These are phyloP conservation scores for Lepidotrigona ventralis DNA, from an alignment of 1,140 invertebrate genomes.

Conservation along the genomic window DNA sequence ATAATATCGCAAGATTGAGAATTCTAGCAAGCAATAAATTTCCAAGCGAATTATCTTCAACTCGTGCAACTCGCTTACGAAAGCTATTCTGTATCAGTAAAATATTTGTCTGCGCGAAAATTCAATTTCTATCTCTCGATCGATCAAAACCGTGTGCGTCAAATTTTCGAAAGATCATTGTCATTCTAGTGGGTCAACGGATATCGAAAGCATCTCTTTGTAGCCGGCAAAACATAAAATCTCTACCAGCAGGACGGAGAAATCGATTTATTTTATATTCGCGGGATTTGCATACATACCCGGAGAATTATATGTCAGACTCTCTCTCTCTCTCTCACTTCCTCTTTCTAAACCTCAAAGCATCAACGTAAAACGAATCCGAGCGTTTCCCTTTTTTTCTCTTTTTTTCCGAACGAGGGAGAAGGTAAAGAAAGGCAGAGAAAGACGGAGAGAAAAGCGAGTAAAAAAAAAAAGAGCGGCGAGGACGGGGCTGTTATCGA, in stretches of 20 bases:
- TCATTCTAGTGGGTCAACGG: neutral
- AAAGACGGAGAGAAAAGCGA: neutral
- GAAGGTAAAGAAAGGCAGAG: no score
- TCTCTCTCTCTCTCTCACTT: neutral
- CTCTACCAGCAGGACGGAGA: neutral
- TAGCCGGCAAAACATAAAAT: neutral
- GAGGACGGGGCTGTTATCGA: neutral
- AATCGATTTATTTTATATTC: neutral
- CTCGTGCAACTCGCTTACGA: no score
- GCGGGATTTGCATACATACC: conserved; percentile 20
- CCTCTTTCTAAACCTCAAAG: neutral
- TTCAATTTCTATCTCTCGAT: neutral
- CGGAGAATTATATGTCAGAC: conserved; percentile 22
- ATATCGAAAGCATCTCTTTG: no score
- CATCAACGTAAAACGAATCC: conserved; percentile 39
- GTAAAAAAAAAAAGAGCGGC: neutral
- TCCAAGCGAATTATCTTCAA: no score
- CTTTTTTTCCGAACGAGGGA: neutral
- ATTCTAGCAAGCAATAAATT: no score
- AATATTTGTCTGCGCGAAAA: neutral
- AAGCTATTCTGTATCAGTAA: neutral
- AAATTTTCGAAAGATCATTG: neutral
- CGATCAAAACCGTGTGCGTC: neutral
- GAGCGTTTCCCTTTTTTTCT: neutral
- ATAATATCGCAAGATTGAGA: no score